These are phyloP conservation scores for Drosophila demipolita DNA, from an alignment of 2,888 invertebrate species.

Conservation along the genomic window DNA sequence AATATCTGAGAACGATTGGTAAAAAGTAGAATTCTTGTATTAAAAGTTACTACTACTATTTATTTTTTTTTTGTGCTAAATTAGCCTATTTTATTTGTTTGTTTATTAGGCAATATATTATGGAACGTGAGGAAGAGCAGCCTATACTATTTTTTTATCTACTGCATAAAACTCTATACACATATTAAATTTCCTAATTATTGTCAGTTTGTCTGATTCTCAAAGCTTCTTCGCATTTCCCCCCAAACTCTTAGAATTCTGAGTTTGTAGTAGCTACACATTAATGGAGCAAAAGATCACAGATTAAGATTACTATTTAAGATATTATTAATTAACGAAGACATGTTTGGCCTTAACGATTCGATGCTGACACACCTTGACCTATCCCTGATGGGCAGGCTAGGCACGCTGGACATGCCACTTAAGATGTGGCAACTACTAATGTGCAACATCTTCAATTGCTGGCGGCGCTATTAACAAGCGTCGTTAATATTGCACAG, in stretches of 20 bases:
- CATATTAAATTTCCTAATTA: too few species aligned
- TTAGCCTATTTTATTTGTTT: neutral
- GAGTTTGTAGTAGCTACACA: neutral
- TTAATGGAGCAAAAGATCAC: neutral
- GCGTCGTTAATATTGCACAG: constrained; percentile 50
- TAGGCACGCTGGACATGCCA: constrained; percentile 6
- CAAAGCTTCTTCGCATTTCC: neutral
- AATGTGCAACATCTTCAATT: constrained; percentile 54
- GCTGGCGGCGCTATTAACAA: constrained; percentile 31
- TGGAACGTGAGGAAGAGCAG: neutral
- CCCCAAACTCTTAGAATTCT: neutral
- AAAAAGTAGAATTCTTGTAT: neutral
- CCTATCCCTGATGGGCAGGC: constrained; percentile 12
- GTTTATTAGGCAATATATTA: neutral
- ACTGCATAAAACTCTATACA: neutral
- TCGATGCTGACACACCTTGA: constrained; percentile 39
- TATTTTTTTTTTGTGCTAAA: neutral
- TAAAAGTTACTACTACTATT: neutral
- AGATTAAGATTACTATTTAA: neutral
- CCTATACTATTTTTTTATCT: neutral
- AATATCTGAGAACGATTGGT: neutral
- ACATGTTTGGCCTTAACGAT: neutral
- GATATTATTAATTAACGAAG: constrained; percentile 1
- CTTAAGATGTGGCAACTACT: constrained; percentile 34
- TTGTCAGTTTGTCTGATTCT: neutral